Percentiles rank a stretch among this genome's conserved stretches.
Conservation (phyloP, 2,888 invertebrate genomes). For the Quadriops clusia region DNA sequence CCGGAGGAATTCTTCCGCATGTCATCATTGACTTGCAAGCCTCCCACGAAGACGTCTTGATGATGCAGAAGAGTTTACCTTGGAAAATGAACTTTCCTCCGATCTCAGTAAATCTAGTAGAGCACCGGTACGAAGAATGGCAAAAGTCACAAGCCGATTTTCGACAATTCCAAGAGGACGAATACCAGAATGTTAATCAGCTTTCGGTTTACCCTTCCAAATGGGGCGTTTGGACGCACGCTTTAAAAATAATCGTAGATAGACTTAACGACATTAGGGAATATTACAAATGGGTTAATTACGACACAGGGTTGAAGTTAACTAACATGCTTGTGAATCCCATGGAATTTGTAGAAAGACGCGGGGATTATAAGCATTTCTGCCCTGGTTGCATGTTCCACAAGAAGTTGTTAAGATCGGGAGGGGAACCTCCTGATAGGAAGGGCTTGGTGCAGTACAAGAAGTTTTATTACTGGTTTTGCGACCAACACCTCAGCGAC, state of each 20-base stretch:
- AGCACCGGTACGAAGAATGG: slow-evolving; percentile 39
- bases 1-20: slow-evolving; percentile 44
- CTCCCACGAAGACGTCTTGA: too few relatives aligned
- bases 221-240: slow-evolving; percentile 44
- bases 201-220: slow-evolving; percentile 41
- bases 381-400: slow-evolving; percentile 48
- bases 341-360: slow-evolving; percentile 38
- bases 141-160: slow-evolving; percentile 28
- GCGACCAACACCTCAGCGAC: slow-evolving; percentile 39
- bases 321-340: slow-evolving; percentile 35
- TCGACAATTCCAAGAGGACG: slow-evolving; percentile 40
- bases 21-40: slow-evolving; percentile 43
- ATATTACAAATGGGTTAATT: slow-evolving; percentile 40
- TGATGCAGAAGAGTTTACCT: too few relatives aligned
- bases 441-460: slow-evolving; percentile 45
- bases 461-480: slow-evolving; percentile 49
- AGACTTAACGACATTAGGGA: slow-evolving; percentile 38
- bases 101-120: too few relatives aligned
- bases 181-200: slow-evolving; percentile 43
- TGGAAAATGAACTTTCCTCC: slow-evolving; percentile 19
- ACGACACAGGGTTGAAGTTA: slow-evolving; percentile 39
- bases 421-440: slow-evolving; percentile 40
- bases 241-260: slow-evolving; percentile 32
- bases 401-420: slow-evolving; percentile 29
- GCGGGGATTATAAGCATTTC: slow-evolving; percentile 39